Evolutionary conservation across 2,113 vertebrate species (phyloP), one percentile per base, ranked within the genome.

Genomic region (Dascyllus trimaculatus): DNA sequence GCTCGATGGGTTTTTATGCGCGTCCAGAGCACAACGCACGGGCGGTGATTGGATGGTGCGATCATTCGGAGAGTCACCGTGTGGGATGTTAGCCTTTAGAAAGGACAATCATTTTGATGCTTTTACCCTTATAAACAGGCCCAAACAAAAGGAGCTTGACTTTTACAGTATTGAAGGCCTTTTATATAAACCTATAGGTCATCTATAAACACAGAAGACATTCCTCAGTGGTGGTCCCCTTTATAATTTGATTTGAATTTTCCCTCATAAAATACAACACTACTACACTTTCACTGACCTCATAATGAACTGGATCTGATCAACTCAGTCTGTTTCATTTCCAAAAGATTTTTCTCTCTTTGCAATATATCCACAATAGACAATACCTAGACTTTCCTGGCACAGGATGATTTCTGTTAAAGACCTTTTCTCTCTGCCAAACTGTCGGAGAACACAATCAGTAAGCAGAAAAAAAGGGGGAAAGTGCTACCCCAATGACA

Each of bases 1-100:
- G 51, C 56, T 76, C 68, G 60, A 71, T 45, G 71, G 29, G 35
- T 26, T 84, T 85, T 75, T 72, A 78, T 81, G 69, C 80, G 53
- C 38, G 14, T 69, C 66, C 26, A 38, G 38, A 78, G 46, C 45
- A 82, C 58, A 69, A 51, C 73, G 32, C 48, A 70, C 59, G 48
- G n/a, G 29, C 4, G 7, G 57, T 74, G 75, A 77, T 59, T 72
- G 53, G 48, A 56, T 48, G 24, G 13, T 26, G 70, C 32, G 52
- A 45, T 74, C 54, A 71, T 35, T 73, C 59, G 73, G 26, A 49
- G 56, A 49, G 56, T 29, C 48, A 17, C 24, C 13, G 10, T 56
- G 64, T 77, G 45, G 75, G 71, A 54, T 71, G 61, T 57, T 66
- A 25, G 35, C 40, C 69, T 72, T 60, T 70, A 71, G 53, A 75